Conservation (phyloP, 2,888 invertebrate species). For the Dione juno region DNA sequence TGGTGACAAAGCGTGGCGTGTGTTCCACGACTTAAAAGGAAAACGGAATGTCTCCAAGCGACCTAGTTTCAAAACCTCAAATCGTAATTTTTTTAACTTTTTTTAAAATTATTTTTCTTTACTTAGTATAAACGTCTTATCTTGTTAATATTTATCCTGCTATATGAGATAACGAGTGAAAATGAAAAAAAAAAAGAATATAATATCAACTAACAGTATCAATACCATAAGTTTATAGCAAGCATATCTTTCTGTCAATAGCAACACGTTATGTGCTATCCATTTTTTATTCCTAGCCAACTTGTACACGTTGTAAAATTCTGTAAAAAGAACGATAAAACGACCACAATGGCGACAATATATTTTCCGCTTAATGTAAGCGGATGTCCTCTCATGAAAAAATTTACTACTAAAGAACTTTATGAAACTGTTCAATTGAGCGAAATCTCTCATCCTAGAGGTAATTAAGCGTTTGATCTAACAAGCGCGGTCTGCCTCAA, state of each 20-base stretch:
- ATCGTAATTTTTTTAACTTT: no score
- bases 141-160: no score
- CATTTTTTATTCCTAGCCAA: background rate
- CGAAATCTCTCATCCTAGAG: constrained; percentile 28
- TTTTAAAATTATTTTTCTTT: no score
- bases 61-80: no score
- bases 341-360: background rate
- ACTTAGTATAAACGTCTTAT: no score
- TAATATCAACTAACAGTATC: no score
- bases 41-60: no score
- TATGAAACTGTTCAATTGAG: constrained; percentile 31
- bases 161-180: no score
- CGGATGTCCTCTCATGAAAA: background rate
- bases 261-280: background rate
- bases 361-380: background rate
- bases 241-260: background rate
- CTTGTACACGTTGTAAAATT: background rate
- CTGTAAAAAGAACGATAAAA: background rate
- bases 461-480: constrained; percentile 40
- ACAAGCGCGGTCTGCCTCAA: constrained; percentile 39
- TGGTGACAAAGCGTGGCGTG: no score
- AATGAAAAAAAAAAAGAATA: no score
- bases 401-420: constrained; percentile 17
- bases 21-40: no score
- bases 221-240: background rate